Evolutionary conservation across 1,140 invertebrate genomes (phyloP).

Genomic region (Drosophila pseudoobscura): DNA sequence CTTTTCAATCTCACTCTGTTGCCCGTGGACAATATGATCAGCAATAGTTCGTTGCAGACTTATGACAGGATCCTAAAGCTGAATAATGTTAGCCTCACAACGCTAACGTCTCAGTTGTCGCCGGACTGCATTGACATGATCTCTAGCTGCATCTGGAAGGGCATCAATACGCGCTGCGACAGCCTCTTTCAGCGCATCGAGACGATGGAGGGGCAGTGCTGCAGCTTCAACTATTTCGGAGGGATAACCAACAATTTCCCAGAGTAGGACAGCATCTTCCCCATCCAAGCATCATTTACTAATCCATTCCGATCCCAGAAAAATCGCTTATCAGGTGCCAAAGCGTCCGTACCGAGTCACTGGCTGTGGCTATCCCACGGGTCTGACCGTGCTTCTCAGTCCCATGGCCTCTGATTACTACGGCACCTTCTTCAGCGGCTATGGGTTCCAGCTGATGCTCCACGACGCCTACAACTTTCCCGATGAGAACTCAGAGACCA

Average conservation of each 20-base stretch:
- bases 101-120: constrained; percentile 78
- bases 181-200: constrained; percentile 85
- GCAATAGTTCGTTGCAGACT: constrained; percentile 40
- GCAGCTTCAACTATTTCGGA: constrained; percentile 87
- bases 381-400: constrained; percentile 85
- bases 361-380: constrained; percentile 87
- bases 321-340: constrained; percentile 76
- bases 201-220: constrained; percentile 86
- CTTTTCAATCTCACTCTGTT: constrained; percentile 70
- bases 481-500: constrained; percentile 85
- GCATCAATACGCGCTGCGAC: constrained; percentile 85
- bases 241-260: constrained; percentile 76
- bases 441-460: constrained; percentile 83
- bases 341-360: constrained; percentile 84
- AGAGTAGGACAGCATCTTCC: constrained; percentile 40
- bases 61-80: constrained; percentile 82
- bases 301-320: constrained; percentile 29
- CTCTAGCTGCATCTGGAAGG: constrained; percentile 87
- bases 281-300: too few relatives aligned
- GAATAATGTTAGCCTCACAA: constrained; percentile 78
- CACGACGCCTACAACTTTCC: constrained; percentile 87
- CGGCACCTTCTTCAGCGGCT: constrained; percentile 78
- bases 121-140: constrained; percentile 85
- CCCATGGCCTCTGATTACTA: constrained; percentile 84
- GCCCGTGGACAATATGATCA: constrained; percentile 45